Evolutionary conservation across 2,797 vertebrate species (phyloP).

Genomic region (Epinephelus coioides): DNA sequence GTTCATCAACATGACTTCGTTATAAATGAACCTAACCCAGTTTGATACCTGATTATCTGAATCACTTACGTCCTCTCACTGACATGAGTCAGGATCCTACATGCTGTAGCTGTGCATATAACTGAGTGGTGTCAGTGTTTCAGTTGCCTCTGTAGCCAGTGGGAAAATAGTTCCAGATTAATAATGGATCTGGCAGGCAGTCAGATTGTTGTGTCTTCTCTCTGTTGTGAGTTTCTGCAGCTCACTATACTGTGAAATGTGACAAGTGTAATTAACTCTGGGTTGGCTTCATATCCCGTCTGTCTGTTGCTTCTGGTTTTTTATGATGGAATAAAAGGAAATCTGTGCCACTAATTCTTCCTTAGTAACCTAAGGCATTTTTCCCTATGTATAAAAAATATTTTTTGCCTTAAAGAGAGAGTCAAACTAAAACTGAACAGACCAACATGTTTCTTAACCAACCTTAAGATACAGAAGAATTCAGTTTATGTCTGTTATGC

Average conservation of each 20-base stretch:
- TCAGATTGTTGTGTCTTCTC: background rate
- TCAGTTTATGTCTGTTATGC: too few relatives aligned
- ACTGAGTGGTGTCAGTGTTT: background rate
- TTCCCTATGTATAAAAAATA: background rate
- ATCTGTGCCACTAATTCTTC: too few relatives aligned
- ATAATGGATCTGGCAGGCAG: slow-evolving; percentile 20
- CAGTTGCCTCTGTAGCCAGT: background rate
- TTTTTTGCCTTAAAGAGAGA: background rate
- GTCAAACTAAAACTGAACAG: background rate
- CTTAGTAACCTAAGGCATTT: background rate
- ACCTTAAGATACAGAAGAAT: background rate
- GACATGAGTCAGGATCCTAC: background rate
- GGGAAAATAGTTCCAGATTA: slow-evolving; percentile 18
- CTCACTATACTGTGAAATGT: slow-evolving; percentile 26
- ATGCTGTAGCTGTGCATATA: background rate
- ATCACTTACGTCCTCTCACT: background rate
- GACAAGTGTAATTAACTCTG: slow-evolving; percentile 36
- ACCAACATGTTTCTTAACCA: background rate
- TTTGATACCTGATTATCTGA: background rate
- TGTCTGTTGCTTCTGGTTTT: slow-evolving; percentile 3
- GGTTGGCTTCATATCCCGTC: background rate
- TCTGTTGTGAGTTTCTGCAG: slow-evolving; percentile 1
- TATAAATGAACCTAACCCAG: background rate
- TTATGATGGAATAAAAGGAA: slow-evolving; percentile 7
- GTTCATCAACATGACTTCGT: background rate